Evolutionary conservation across 53 echinoderm and acorn worm genomes (phyloP), one percentile per base, ranked within the genome.

Genomic region (Paelopatides confundens): DNA sequence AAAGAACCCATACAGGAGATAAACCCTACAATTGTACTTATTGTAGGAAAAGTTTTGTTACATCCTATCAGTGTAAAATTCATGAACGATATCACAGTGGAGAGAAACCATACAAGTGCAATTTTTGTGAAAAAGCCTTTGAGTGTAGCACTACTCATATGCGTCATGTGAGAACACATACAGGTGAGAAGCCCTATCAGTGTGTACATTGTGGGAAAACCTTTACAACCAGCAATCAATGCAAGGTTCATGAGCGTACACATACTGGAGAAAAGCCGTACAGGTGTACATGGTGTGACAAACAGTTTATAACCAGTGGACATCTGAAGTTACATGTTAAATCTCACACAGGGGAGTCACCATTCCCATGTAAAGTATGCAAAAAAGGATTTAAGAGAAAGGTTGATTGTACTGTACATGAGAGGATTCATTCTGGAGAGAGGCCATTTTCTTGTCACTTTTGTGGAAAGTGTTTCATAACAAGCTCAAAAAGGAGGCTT

Each of bases 201-300:
- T 74, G 74, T 26, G 5, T 40, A 4, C 26, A 33, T n/a, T 74
- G 74, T 40, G 74, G 74, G 18, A 40, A 40, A 28, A 76, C 50
- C 1, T 76, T 76, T 28, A 27, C 76, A 3, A 76, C 76, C 47
- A 11, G 47, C 50, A 38, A 76, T 30, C 76, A 76, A 46, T 48
- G 76, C 29, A 76, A 76, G 30, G 30, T 76, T 18, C 76, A 76
- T 48, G 76, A 76, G 15, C 43, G 76, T 40, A 48, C 43, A 13
- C 76, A 76, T 39, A 46, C 76, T 1, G 76, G 76, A 27, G 76
- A 76, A 26, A 76, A 46, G 28, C 76, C 76, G 4, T 76, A 38
- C 76, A 28, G n/a, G 24, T 76, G 76, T 30, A 5, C 35, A 14
- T 27, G 8, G 15, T 76, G 76, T 29, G 46, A 38, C 14, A 76